A percentile compares a stretch with the other conserved stretches of the same genome.
Conservation (phyloP, 1,140 invertebrate species). For the Achatina immaculata region DNA sequence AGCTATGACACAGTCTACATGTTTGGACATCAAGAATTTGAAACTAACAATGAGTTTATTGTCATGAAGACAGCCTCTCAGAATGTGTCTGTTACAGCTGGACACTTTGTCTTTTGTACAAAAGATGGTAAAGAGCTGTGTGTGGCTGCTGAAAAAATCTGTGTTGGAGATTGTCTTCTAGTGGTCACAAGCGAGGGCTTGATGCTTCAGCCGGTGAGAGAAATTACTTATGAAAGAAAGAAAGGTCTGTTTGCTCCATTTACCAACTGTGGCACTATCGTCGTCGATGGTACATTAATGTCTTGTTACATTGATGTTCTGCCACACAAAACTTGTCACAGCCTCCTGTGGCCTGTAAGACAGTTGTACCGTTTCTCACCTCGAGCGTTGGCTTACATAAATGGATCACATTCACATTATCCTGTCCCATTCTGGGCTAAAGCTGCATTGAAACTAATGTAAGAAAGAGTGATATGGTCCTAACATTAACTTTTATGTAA, state of each 20-base stretch:
- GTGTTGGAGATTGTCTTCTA: constrained; percentile 10
- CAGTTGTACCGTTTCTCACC: constrained; percentile 15
- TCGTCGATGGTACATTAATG: constrained; percentile 2
- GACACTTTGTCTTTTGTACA: constrained; percentile 27
- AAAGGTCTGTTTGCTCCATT: constrained; percentile 23
- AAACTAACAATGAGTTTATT: not conserved
- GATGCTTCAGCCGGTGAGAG: not conserved
- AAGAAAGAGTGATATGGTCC: too few relatives aligned
- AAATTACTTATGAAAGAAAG: constrained; percentile 1
- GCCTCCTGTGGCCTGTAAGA: constrained; percentile 3
- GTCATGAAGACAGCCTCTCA: not conserved
- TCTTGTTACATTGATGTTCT: constrained; percentile 21
- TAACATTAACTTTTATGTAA: too few relatives aligned
- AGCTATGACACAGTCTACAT: constrained; percentile 35
- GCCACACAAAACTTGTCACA: not conserved
- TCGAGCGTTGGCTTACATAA: not conserved
- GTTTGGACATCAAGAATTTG: constrained; percentile 32
- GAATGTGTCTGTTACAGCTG: not conserved
- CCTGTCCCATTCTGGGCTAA: constrained; percentile 8
- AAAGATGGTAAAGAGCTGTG: constrained; percentile 18
- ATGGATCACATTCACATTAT: not conserved
- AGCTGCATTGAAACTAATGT: constrained; percentile 18
- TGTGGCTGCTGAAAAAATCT: constrained; percentile 22
- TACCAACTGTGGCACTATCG: constrained; percentile 1
- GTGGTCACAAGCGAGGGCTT: constrained; percentile 2